Evolutionary conservation across 1,140 invertebrate species (phyloP).

Genomic region (Helicoverpa armigera): DNA sequence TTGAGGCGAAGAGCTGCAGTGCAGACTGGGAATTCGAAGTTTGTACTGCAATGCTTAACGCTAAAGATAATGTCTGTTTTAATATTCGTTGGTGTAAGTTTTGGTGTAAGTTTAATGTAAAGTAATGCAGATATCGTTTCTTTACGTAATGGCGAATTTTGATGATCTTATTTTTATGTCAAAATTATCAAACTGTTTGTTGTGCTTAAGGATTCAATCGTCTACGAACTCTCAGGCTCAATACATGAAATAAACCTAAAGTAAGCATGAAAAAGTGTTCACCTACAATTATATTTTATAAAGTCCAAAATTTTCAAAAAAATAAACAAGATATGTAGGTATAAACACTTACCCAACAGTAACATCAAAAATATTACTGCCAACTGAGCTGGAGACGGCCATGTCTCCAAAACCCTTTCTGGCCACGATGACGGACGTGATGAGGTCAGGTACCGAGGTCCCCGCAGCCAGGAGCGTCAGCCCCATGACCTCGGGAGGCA

Average conservation of each 20-base stretch:
- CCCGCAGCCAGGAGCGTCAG: constrained; percentile 98
- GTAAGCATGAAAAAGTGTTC: background rate
- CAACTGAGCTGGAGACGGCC: constrained; percentile 99
- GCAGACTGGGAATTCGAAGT: constrained; percentile 1
- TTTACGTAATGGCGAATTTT: too few relatives aligned
- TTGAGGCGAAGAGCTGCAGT: background rate
- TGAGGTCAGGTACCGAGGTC: constrained; percentile 98
- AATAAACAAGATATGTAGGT: background rate
- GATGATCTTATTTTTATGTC: too few relatives aligned
- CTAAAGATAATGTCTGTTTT: background rate
- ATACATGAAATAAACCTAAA: too few relatives aligned
- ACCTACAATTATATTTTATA: too few relatives aligned
- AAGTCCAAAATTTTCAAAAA: too few relatives aligned
- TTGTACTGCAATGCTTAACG: background rate
- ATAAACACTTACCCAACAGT: constrained; percentile 92
- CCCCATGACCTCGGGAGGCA: constrained; percentile 97
- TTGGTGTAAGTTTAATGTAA: too few relatives aligned
- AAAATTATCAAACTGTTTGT: too few relatives aligned
- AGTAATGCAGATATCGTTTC: too few relatives aligned
- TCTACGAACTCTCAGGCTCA: too few relatives aligned
- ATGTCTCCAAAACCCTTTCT: constrained; percentile 99
- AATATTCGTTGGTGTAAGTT: background rate
- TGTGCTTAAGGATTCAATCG: too few relatives aligned
- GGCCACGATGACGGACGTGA: constrained; percentile 98
- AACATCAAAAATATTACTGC: constrained; percentile 99